Base-by-base conservation (phyloP, 2,888 invertebrate species). In the Aleiodes testaceus region DNA sequence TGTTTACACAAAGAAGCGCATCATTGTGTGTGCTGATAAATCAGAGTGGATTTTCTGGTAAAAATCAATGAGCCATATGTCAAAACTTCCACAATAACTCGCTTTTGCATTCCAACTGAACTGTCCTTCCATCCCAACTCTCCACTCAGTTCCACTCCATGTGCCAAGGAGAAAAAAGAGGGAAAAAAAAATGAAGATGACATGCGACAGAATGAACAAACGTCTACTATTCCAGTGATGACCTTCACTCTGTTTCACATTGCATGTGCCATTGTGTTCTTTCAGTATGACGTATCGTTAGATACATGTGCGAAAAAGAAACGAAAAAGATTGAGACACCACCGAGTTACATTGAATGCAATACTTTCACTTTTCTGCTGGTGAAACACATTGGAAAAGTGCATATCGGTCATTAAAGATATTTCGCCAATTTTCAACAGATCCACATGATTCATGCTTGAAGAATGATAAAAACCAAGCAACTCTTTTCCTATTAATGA, bases 51-150 rank as follows among this genome's bases (percentile, higher is more conserved):
- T n/a, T n/a, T n/a, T n/a, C n/a, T n/a, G n/a, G n/a, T n/a, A n/a
- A n/a, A n/a, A n/a, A n/a, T n/a, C n/a, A n/a, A n/a, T n/a, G n/a
- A 18, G 26, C 55, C 65, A 45, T 16, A 26, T 66, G 20, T 50
- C 18, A 42, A 42, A 61, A 30, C 49, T 79, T 78, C 77, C 77
- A 78, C 77, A 74, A 61, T 74, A 78, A 82, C 80, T 74, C 79
- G 66, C 79, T 79, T 72, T 74, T 80, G 78, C 80, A 78, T 81
- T 82, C 81, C 80, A 75, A 85, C 84, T 83, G 84, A 76, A 26
- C 26, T n/a, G 77, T 77, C 75, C 74, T 74, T 76, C 71, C 67
- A 26, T 26, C 61, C 45, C 52, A 65, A 69, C 72, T 65, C 65
- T 67, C 65, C 44, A 69, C 74, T 72, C 71, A 70, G 75, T 77